A percentile compares a stretch with the other conserved stretches of the same genome.
Evolutionary conservation across 1,140 invertebrate species (phyloP).

Genomic region (Lamellibrachia luymesi): DNA sequence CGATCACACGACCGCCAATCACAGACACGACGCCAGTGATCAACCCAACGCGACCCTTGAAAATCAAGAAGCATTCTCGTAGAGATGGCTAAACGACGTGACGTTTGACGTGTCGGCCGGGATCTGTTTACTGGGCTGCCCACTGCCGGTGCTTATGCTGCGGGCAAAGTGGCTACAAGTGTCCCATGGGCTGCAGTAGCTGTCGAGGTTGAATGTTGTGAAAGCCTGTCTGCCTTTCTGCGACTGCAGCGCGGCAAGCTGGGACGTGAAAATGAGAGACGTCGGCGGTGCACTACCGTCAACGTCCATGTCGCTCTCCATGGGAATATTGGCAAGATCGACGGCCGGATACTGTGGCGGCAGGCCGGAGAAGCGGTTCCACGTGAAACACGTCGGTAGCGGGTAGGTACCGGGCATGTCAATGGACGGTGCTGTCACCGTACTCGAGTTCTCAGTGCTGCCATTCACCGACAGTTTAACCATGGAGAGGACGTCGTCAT

Average conservation of each 20-base stretch:
- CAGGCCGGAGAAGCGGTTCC: not conserved
- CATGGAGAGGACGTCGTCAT: slow-evolving; percentile 71
- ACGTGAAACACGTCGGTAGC: not conserved
- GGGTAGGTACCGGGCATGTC: not conserved
- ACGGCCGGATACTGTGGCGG: not conserved
- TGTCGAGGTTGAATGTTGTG: not conserved
- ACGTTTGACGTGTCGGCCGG: not conserved
- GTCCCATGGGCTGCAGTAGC: not conserved
- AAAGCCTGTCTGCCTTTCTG: not conserved
- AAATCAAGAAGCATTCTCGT: not conserved
- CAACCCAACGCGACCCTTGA: not conserved
- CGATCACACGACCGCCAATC: not conserved
- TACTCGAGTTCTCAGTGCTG: not conserved
- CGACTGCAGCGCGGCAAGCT: not conserved
- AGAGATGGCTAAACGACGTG: not conserved
- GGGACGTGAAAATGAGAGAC: not conserved
- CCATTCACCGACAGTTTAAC: slow-evolving; percentile 51
- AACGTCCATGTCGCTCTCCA: not conserved
- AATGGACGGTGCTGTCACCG: not conserved
- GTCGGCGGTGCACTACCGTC: not conserved
- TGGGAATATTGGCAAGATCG: not conserved
- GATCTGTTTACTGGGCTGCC: not conserved
- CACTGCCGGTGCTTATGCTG: not conserved
- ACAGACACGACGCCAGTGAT: not conserved
- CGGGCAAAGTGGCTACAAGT: not conserved